Evolutionary conservation across 1,140 invertebrate genomes (phyloP).

Genomic region (Lepidurus packardi): DNA sequence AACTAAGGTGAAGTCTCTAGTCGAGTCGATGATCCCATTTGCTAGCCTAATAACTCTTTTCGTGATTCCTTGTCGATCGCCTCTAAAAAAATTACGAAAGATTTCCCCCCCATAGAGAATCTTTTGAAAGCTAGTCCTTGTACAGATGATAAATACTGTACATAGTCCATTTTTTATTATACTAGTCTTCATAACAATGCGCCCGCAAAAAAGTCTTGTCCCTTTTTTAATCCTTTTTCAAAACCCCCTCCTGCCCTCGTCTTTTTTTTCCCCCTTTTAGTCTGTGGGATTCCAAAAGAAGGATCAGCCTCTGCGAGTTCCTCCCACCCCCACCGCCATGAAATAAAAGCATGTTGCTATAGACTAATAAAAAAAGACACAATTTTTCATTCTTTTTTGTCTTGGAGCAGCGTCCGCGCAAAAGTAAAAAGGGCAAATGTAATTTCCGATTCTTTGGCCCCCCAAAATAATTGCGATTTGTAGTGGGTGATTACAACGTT

Average conservation of each 20-base stretch:
- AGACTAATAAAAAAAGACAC: background rate
- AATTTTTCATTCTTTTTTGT: background rate
- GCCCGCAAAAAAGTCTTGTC: background rate
- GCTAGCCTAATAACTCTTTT: slow-evolving; percentile 18
- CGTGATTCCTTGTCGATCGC: slow-evolving; percentile 18
- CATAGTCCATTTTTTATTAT: slow-evolving; percentile 22
- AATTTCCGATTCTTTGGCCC: background rate
- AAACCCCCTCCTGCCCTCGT: background rate
- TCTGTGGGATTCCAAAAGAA: background rate
- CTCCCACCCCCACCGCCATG: background rate
- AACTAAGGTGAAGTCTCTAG: slow-evolving; percentile 1
- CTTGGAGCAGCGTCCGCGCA: background rate
- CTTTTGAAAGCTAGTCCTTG: slow-evolving; percentile 8
- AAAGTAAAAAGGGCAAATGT: background rate
- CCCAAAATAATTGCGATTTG: background rate
- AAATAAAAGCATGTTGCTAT: slow-evolving; percentile 7
- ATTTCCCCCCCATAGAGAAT: background rate
- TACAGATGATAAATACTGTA: slow-evolving; percentile 22
- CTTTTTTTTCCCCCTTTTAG: background rate
- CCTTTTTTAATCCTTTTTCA: slow-evolving; percentile 6
- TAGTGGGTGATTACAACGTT: slow-evolving; percentile 21
- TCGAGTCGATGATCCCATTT: background rate
- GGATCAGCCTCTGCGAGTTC: background rate
- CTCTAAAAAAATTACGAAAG: background rate
- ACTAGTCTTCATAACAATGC: slow-evolving; percentile 13